Conservation (phyloP, 2,888 invertebrate genomes). For the Pristionchus fissidentatus region DNA sequence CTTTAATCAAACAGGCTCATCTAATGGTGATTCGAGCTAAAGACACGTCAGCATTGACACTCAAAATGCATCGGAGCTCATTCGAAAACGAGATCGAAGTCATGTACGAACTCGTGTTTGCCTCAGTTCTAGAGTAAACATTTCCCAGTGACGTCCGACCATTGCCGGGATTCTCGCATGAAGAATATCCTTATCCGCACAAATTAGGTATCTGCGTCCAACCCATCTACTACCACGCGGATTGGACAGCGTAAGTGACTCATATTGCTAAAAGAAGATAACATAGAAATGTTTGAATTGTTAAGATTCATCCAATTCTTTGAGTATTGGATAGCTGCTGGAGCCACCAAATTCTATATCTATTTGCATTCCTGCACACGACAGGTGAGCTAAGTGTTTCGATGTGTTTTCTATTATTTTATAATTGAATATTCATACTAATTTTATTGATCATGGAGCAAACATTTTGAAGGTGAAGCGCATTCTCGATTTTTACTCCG, state of each 20-base stretch:
- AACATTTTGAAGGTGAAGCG: not conserved
- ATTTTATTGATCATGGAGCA: no score
- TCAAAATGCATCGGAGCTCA: not conserved
- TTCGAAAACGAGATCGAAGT: not conserved
- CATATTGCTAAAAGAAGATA: not conserved
- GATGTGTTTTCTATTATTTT: no score
- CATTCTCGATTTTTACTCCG: not conserved
- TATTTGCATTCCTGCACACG: not conserved
- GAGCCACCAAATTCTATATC: not conserved
- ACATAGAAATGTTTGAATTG: no score
- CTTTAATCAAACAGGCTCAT: not conserved
- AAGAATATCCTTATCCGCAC: not conserved
- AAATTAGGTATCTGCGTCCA: not conserved
- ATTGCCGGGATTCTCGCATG: not conserved
- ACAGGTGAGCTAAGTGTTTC: not conserved
- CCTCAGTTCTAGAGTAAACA: no score
- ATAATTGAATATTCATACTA: no score
- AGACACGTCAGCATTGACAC: not conserved
- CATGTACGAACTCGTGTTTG: not conserved
- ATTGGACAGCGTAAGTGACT: conserved; percentile 10
- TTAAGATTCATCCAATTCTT: conserved; percentile 36
- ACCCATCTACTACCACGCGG: conserved; percentile 20
- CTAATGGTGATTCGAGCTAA: not conserved
- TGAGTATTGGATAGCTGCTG: conserved; percentile 24
- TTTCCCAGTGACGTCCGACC: conserved; percentile 3